Conservation (phyloP, 2,113 vertebrate species). For the Steatornis caripensis region DNA sequence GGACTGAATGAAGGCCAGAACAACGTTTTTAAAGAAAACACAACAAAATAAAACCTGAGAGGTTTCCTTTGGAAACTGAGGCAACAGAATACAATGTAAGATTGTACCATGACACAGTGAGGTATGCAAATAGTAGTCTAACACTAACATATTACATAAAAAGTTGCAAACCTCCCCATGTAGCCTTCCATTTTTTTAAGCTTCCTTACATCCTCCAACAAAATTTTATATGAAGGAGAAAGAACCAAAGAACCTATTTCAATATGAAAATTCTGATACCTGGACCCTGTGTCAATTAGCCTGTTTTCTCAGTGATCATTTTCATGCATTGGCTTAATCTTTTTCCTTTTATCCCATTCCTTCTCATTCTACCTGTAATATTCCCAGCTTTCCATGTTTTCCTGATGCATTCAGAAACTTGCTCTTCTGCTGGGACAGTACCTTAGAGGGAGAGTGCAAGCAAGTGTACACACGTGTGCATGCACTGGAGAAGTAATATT, state of each 20-base stretch:
- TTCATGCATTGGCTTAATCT: background rate
- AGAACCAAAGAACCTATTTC: background rate
- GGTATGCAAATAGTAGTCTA: background rate
- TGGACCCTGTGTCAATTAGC: background rate
- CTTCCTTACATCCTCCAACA: background rate
- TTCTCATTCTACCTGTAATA: background rate
- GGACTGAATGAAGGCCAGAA: background rate
- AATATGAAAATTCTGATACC: background rate
- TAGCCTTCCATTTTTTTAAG: background rate
- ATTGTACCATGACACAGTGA: accelerated
- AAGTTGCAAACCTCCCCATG: background rate
- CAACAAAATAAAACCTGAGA: background rate
- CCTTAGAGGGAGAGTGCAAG: accelerated
- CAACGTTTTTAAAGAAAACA: background rate
- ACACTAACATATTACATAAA: background rate
- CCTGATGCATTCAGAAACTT: background rate
- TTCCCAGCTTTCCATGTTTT: background rate
- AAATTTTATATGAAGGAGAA: background rate
- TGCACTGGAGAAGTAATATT: background rate
- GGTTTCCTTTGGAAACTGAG: background rate
- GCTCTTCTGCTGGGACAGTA: background rate
- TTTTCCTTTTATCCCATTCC: background rate
- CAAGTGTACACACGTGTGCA: accelerated
- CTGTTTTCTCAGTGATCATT: background rate
- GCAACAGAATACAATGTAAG: background rate